These are phyloP conservation scores for Lepetodrilus schrolli DNA, from an alignment of 2,888 invertebrate species.

Conservation along the genomic window DNA sequence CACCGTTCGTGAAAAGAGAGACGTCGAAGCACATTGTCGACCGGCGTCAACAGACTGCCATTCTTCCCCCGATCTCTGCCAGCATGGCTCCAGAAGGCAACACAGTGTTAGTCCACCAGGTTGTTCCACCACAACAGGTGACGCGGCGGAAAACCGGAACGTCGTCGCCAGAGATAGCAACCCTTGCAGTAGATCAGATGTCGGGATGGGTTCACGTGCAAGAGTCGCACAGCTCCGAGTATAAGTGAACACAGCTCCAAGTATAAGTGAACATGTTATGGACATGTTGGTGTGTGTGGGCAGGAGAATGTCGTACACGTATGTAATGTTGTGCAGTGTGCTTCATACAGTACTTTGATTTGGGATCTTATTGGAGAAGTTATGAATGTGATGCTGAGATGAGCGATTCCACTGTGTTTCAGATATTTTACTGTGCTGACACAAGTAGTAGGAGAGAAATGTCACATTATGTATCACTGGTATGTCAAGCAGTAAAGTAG, in stretches of 20 bases:
- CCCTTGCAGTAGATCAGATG: slow-evolving; percentile 63
- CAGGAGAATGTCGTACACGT: background rate
- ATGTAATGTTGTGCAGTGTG: background rate
- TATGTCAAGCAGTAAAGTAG: no score
- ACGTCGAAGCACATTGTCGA: slow-evolving; percentile 37
- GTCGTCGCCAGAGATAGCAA: slow-evolving; percentile 49
- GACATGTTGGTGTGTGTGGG: slow-evolving; percentile 4
- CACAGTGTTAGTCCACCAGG: slow-evolving; percentile 51
- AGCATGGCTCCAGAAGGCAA: background rate
- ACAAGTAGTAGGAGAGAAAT: no score
- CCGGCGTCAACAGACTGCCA: slow-evolving; percentile 51
- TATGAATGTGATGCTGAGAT: no score
- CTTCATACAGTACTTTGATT: no score
- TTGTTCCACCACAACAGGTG: slow-evolving; percentile 39
- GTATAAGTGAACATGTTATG: slow-evolving; percentile 45
- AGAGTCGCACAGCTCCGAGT: slow-evolving; percentile 64
- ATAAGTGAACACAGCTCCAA: slow-evolving; percentile 58
- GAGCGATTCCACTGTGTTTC: no score
- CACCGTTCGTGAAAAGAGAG: slow-evolving; percentile 56
- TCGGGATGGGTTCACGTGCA: slow-evolving; percentile 57
- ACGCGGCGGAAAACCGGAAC: background rate
- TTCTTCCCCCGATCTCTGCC: slow-evolving; percentile 45
- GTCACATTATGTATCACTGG: no score
- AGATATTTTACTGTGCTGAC: no score
- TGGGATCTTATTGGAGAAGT: no score